Percentiles rank a stretch among this genome's conserved stretches.
Conservation (phyloP, 2,888 invertebrate species). For the Lasioglossum villosulum region DNA sequence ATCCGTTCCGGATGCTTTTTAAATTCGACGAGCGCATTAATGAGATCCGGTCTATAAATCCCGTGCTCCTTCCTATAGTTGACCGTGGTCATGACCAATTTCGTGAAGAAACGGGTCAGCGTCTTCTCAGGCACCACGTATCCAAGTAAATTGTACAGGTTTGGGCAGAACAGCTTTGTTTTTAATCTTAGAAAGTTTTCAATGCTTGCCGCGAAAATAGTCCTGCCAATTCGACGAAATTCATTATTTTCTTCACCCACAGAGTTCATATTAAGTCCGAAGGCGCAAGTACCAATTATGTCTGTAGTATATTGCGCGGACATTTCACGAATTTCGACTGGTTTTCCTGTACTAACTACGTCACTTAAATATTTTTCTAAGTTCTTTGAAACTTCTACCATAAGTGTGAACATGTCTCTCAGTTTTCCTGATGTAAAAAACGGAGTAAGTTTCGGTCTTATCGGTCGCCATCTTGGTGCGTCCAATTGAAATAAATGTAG, state of each 20-base stretch:
- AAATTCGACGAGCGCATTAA: constrained; percentile 83
- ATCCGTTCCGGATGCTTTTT: constrained; percentile 66
- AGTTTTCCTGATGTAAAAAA: constrained; percentile 85
- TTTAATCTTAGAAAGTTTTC: neutral
- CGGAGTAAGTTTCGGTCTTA: constrained; percentile 84
- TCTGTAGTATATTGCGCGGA: constrained; percentile 83
- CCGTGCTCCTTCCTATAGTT: constrained; percentile 81
- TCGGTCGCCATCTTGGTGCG: constrained; percentile 83
- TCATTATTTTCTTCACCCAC: constrained; percentile 78
- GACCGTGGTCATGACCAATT: constrained; percentile 78
- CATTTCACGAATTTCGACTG: constrained; percentile 77
- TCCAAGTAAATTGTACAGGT: constrained; percentile 65
- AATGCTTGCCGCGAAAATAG: constrained; percentile 69
- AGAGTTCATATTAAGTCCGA: constrained; percentile 82
- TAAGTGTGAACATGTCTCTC: constrained; percentile 84
- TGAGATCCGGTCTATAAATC: constrained; percentile 83
- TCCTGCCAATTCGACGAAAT: constrained; percentile 79
- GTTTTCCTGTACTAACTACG: constrained; percentile 55
- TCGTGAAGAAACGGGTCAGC: constrained; percentile 77
- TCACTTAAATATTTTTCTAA: constrained; percentile 76
- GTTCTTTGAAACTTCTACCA: constrained; percentile 80
- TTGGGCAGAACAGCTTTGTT: constrained; percentile 57
- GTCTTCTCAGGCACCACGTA: constrained; percentile 64
- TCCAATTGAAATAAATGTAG: constrained; percentile 81
- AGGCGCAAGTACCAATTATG: constrained; percentile 83